phyloP scores from a whole-genome alignment of 2,888 invertebrate genomes.

The Euplagia quadripunctaria region DNA sequence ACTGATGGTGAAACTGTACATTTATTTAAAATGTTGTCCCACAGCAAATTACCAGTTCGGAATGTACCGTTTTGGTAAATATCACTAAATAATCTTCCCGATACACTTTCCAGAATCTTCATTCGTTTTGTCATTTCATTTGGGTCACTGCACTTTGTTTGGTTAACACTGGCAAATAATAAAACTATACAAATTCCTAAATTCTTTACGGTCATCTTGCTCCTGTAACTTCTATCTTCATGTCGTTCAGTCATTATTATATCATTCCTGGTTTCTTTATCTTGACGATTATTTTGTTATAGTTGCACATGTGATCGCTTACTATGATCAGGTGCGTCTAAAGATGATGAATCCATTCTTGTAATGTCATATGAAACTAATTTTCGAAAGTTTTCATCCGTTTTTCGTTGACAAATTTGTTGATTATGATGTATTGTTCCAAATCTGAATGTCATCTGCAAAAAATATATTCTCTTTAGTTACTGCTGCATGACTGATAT shows the following conservation, averaged over 20 bases:
- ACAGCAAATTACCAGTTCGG: conserved; percentile 89
- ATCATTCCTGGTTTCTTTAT: conserved; percentile 62
- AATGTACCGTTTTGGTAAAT: conserved; percentile 82
- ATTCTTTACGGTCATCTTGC: conserved; percentile 56
- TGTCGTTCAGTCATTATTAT: conserved; percentile 67
- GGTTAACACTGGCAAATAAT: conserved; percentile 60
- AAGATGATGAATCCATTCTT: conserved; percentile 66
- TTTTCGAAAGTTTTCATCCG: conserved; percentile 58
- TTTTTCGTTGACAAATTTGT: conserved; percentile 35
- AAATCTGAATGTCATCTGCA: conserved; percentile 38
- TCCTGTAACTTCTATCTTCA: conserved; percentile 32
- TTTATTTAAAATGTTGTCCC: conserved; percentile 91
- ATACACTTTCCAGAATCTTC: conserved; percentile 71
- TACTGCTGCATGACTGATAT: conserved; percentile 26
- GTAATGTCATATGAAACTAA: conserved; percentile 50
- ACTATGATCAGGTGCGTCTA: conserved; percentile 35
- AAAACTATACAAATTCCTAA: conserved; percentile 65
- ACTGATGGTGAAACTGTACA: conserved; percentile 90
- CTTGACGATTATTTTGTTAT: conserved; percentile 27
- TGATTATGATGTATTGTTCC: conserved; percentile 27
- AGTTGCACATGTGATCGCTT: conserved; percentile 30
- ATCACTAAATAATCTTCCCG: conserved; percentile 76
- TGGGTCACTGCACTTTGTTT: conserved; percentile 61
- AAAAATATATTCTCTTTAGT: conserved; percentile 37
- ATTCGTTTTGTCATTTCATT: conserved; percentile 69